Base-by-base conservation (phyloP, 2,113 vertebrate species). In the Falcunculus frontatus region DNA sequence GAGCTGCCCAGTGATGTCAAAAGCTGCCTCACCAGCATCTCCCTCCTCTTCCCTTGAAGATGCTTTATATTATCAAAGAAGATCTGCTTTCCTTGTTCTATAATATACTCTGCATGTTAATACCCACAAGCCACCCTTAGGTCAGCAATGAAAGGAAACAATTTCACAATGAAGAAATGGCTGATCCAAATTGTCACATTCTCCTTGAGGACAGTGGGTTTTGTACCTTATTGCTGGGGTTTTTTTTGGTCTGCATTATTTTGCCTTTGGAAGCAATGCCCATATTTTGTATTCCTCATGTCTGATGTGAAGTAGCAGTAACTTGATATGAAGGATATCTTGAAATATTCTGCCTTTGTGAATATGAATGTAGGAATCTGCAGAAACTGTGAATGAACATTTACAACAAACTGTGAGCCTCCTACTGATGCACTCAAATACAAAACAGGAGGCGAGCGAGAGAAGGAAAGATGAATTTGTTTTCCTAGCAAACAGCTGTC, bases 321-420 rank as follows among this genome's bases (percentile, higher is more conserved):
- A 65, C 57, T 72, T 76, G 32, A 70, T 77, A 67, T 62, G 91
- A 95, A 94, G 72, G 94, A 74, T 91, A 93, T 96, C 80, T 95
- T 95, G 95, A 96, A 91, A 94, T 90, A 84, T 84, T 96, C 95
- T 95, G 94, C 86, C 93, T 96, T 95, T 84, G 46, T 79, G 77
- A 93, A 80, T 90, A 81, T 95, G 93, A 94, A 97, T 95, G 91
- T 83, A 89, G 68, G 60, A 94, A 96, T 96, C 70, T 89, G 92
- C 91, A 64, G 78, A 87, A 97, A 96, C 91, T 92, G 85, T 97
- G 97, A 97, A 96, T 92, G 87, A 97, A 90, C 87, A 93, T 94
- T 92, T 96, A 95, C 93, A 95, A 96, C 96, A 96, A 97, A 97
- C 63, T 96, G 89, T 87, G 82, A 94, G 94, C 86, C 93, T 93